Evolutionary conservation across 2,888 invertebrate species (phyloP), one percentile per base, ranked within the genome.

Genomic region (Caenorhabditis sp.): DNA sequence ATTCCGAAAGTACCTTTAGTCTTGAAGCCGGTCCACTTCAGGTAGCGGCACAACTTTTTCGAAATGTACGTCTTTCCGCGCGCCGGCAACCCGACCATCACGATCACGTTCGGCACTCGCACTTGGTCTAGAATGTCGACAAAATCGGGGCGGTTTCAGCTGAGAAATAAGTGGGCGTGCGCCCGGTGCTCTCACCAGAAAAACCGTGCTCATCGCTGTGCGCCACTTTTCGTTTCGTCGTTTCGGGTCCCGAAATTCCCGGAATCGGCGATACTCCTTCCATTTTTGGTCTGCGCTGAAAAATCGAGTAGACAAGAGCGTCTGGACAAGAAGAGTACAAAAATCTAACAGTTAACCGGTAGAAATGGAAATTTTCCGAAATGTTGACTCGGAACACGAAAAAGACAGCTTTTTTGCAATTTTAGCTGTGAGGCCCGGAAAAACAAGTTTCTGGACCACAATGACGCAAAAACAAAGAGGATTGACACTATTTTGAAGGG

Each of bases 41-140:
- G 93, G 90, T 99, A 99, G 59, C 99, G 92, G 56, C 98, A 95
- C 58, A 99, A 91, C 90, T 99, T 99, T 90, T 97, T 97, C 35
- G 98, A 95, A 89, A 99, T 99, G 91, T 98, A 99, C 0, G 99
- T 99, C 91, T 99, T 99, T 66, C 99, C 99, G 8, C 99, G 92
- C 1, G 99, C 99, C 11, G 99, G 99, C 87, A 99, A 91, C 1
- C 99, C 99, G 46, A 99, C 99, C 96, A 98, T 96, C 0, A 96
- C 96, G 84, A 99, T 98, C 81, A 99, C 97, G 91, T 96, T 96
- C 0, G 95, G 95, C 24, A 89, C 84, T n/a, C 88, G 85, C 9
- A 88, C 87, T 74, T 88, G 88, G 43, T 88, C 88, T 79, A 55
- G 26, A 46, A 32, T n/a, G n/a, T n/a, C n/a, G n/a, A n/a, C n/a